These are phyloP conservation scores for Microtus ochrogaster DNA, from an alignment of 2,113 vertebrate species.

Conservation along the genomic window DNA sequence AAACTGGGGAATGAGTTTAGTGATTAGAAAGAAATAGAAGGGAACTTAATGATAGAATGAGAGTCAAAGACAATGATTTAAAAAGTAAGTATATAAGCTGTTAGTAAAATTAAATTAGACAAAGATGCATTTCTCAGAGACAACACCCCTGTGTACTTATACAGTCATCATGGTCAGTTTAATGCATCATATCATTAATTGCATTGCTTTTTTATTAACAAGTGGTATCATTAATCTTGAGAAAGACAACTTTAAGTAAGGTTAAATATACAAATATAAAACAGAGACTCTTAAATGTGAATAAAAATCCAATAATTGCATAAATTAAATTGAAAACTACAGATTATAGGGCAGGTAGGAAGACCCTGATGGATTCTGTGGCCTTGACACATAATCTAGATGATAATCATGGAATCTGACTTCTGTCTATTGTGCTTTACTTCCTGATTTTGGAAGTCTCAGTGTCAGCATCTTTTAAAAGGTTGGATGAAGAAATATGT, in stretches of 20 bases:
- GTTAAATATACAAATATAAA: constrained; percentile 2
- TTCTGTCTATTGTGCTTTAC: constrained; percentile 1
- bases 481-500: constrained; percentile 57
- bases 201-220: background rate
- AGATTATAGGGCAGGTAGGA: background rate
- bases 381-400: constrained; percentile 10
- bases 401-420: constrained; percentile 60
- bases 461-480: constrained; percentile 54
- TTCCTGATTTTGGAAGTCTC: constrained; percentile 63
- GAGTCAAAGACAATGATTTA: background rate
- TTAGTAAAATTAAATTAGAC: background rate
- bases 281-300: background rate
- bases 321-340: constrained; percentile 15
- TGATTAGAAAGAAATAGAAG: background rate
- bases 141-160: background rate
- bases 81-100: background rate
- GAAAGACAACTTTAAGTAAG: constrained; percentile 33
- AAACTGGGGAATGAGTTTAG: background rate
- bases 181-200: background rate
- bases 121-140: background rate
- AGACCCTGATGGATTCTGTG: background rate
- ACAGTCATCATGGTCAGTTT: background rate
- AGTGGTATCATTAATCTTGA: background rate
- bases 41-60: background rate
- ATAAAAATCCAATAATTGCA: constrained; percentile 15